Evolutionary conservation across 2,888 invertebrate species (phyloP), one percentile per base, ranked within the genome.

Genomic region (Melinopterus prodromus): DNA sequence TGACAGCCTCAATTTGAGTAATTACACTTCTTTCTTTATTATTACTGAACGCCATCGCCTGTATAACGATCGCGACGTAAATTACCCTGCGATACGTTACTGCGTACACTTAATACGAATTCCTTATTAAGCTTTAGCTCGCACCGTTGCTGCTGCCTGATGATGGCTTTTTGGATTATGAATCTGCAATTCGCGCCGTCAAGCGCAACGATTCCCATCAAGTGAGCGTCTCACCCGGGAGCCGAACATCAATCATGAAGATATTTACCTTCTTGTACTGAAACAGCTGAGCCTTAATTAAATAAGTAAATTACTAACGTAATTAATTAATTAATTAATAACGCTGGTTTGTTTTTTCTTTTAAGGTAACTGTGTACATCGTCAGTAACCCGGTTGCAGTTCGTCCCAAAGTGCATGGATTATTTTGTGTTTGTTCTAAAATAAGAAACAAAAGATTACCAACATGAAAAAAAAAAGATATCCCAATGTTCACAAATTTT

Each of bases 1-100:
- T 53, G 53, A 53, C 53, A 53, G 53, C 53, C 53, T 53, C 53
- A 53, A 53, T 53, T 53, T 53, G 53, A 53, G 53, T 53, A 53
- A 53, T 53, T 53, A 53, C 53, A 12, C 53, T 12, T 53, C 53
- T 53, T 53, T 53, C 53, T 53, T 53, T 12, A 53, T 53, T 53
- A 53, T 53, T 53, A 12, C 53, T 3, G 53, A 53, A 53, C 12
- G 53, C 26, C 26, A 26, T 26, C 26, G 53, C 53, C 12, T 1
- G 53, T 53, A 53, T 53, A 53, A 53, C 53, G 53, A 53, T 53
- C 7, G 53, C 53, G 7, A 53, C 53, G 53, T 53, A 53, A 53
- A 53, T 53, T 53, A 12, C 53, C 53, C 5, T 12, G 53, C 9
- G 7, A 12, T 53, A 53, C 53, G 53, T 53, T 53, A 53, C 12